Evolutionary conservation across 2,797 vertebrate species (phyloP), one percentile per base, ranked within the genome.

Genomic region (Xenops minutus): DNA sequence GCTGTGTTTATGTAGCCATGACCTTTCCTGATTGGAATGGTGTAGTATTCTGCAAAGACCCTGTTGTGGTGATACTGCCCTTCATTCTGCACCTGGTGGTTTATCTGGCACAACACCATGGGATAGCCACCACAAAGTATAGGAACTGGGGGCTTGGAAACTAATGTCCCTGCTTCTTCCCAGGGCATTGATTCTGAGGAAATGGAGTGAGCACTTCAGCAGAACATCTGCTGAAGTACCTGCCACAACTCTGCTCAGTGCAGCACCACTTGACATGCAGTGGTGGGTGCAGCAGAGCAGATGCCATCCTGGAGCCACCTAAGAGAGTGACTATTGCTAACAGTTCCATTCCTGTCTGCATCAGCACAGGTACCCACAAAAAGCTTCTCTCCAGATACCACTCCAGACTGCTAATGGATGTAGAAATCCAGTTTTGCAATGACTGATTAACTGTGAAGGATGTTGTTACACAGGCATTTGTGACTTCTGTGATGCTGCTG

Each of bases 291-390:
- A 34, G 36, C 30, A 69, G 43, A 15, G 7, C 41, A 43, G 39
- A 43, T 37, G n/a, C 27, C 37, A 34, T 36, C 36, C 61, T 49
- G 37, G 17, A 17, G 7, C 69, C 83, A 67, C 34, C 62, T 32
- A 2, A 0, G 1, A 51, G 15, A 74, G 37, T 2, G 2, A 7
- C 64, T 88, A 3, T n/a, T 86, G 21, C 26, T 68, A 37, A 64
- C 80, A 51, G 48, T 34, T 79, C 21, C 39, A 21, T 27, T 79
- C 24, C 8, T 9, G 14, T n/a, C 59, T 85, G 23, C 26, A 54
- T 39, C 52, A 69, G 43, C 46, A 74, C 61, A 85, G 43, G 27
- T 19, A 55, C 26, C 29, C 46, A 56, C n/a, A 83, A 14, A 69
- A 32, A 67, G 3, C 16, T 87, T 52, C 59, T 72, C 67, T 88